Conservation (phyloP, 2,113 vertebrate genomes). For the Spea bombifrons region DNA sequence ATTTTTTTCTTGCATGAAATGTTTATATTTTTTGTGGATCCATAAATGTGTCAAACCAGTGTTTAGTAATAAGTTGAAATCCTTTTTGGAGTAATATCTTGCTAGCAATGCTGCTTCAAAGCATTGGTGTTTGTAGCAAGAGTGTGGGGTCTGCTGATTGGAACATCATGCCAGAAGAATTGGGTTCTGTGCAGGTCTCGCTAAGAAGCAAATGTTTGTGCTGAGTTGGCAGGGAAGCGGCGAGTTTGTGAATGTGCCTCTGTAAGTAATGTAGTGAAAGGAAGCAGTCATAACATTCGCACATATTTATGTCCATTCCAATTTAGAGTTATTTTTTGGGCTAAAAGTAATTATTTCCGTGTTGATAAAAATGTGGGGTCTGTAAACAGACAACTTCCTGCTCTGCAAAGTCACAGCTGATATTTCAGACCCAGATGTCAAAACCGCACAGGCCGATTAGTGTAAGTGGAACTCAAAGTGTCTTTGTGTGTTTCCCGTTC, state of each 20-base stretch:
- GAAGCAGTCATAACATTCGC: conserved; percentile 1
- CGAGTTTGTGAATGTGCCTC: background rate
- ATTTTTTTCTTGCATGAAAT: no score
- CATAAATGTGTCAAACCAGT: no score
- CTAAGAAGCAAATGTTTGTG: background rate
- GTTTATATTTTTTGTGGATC: no score
- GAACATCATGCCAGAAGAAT: background rate
- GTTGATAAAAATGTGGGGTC: background rate
- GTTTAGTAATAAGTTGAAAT: no score
- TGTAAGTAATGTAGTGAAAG: background rate
- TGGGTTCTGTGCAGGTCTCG: background rate
- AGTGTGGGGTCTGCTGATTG: background rate
- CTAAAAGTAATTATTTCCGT: conserved; percentile 27
- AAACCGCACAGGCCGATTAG: background rate
- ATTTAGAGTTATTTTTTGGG: conserved; percentile 18
- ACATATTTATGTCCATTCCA: background rate
- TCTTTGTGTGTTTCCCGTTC: conserved; percentile 17
- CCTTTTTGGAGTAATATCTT: no score
- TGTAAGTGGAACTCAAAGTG: background rate
- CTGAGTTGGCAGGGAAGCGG: background rate
- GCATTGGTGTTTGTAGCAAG: background rate
- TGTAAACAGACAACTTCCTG: conserved; percentile 12
- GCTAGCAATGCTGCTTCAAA: background rate
- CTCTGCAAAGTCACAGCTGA: conserved; percentile 20
- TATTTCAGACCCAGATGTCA: conserved; percentile 6